phyloP scores from a whole-genome alignment of 2,888 invertebrate species.

The Eilema sororculum region DNA sequence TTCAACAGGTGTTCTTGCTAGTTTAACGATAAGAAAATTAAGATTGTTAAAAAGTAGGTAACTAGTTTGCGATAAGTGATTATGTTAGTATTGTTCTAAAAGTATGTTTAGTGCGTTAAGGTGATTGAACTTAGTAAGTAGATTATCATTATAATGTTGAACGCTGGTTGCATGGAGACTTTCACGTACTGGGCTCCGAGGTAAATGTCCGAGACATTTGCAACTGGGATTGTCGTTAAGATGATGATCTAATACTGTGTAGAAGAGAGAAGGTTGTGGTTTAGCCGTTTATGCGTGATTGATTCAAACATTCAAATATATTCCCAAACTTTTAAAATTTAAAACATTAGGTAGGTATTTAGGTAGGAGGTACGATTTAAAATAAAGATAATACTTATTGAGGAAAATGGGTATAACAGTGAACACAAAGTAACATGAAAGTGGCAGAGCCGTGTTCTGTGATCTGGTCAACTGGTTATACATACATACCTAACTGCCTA shows the following conservation, averaged over 20 bases:
- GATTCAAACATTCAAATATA: too few relatives aligned
- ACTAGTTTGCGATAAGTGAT: constrained; percentile 26
- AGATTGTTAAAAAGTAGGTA: constrained; percentile 11
- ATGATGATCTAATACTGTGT: too few relatives aligned
- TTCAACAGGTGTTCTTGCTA: constrained; percentile 3
- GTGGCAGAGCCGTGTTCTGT: not conserved
- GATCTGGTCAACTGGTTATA: too few relatives aligned
- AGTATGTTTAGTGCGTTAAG: not conserved
- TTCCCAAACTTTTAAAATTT: too few relatives aligned
- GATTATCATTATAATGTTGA: not conserved
- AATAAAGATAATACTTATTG: not conserved
- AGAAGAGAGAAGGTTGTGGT: too few relatives aligned
- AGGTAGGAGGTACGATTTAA: too few relatives aligned
- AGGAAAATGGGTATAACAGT: not conserved
- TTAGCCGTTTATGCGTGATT: too few relatives aligned
- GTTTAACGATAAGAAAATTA: constrained; percentile 6
- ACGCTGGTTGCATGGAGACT: not conserved
- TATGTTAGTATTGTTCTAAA: constrained; percentile 8
- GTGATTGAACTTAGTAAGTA: not conserved
- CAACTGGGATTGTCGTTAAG: too few relatives aligned
- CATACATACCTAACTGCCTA: too few relatives aligned
- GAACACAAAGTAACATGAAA: not conserved
- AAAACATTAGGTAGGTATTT: too few relatives aligned
- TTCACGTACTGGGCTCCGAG: not conserved
- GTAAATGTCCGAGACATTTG: too few relatives aligned